Conservation (phyloP, 2,113 vertebrate species). For the Agelaius tricolor region DNA sequence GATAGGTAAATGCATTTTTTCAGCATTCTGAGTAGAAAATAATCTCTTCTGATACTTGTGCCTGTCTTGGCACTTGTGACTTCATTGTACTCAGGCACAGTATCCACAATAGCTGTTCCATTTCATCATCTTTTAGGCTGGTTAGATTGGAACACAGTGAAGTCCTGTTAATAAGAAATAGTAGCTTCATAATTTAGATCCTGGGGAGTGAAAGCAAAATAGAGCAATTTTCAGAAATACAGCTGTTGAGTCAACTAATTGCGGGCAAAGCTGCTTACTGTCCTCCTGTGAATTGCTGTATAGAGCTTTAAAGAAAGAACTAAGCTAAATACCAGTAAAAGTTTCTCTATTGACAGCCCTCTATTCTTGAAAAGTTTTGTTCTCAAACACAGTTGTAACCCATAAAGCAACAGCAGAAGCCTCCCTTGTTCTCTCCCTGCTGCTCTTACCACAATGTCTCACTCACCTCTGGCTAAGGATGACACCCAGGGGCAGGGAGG, state of each 20-base stretch:
- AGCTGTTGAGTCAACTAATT: slow-evolving; percentile 52
- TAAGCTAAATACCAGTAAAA: not conserved
- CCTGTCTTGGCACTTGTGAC: slow-evolving; percentile 41
- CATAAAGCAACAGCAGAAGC: not conserved
- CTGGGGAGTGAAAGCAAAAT: slow-evolving; percentile 26
- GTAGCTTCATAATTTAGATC: slow-evolving; percentile 26
- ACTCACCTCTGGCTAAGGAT: not conserved
- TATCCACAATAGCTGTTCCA: slow-evolving; percentile 52
- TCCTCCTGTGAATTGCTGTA: not conserved
- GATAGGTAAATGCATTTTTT: slow-evolving; percentile 89
- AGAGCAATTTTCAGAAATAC: slow-evolving; percentile 12
- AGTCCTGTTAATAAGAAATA: slow-evolving; percentile 37
- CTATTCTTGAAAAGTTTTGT: not conserved
- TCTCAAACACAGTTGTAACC: not conserved
- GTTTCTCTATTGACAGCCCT: not conserved
- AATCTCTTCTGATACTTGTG: slow-evolving; percentile 54
- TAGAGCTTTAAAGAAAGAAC: not conserved
- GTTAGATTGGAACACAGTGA: slow-evolving; percentile 28
- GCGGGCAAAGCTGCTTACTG: slow-evolving; percentile 45
- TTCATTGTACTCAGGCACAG: slow-evolving; percentile 53
- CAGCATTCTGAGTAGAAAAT: slow-evolving; percentile 68
- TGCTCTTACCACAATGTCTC: not conserved
- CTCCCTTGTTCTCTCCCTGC: not conserved
- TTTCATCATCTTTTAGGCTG: slow-evolving; percentile 50
- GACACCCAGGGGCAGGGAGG: not conserved